Evolutionary conservation across 1,140 invertebrate genomes (phyloP), one percentile per base, ranked within the genome.

Genomic region (Drosophila nannoptera): DNA sequence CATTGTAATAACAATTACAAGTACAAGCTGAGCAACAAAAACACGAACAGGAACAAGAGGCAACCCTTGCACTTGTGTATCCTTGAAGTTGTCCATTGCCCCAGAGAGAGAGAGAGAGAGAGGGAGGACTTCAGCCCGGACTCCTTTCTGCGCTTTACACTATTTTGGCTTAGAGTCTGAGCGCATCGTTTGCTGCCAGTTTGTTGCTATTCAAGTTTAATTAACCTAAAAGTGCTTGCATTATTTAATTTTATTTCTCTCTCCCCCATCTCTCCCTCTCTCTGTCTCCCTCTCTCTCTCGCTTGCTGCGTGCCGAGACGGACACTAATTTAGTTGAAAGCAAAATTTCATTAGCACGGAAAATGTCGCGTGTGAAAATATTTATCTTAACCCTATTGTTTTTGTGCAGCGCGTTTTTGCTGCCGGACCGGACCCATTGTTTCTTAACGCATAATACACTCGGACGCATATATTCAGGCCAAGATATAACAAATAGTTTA

Each of bases 201-300:
- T 83, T 84, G 76, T 75, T 61, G 76, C 76, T 71, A 80, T 83
- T 83, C 80, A 83, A 76, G 80, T 84, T 83, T 83, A 83, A 83
- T 83, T 83, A 83, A 84, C 80, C 80, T 83, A 83, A 83, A 83
- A 83, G 80, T 83, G 80, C 80, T 80, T 83, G 80, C 80, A 83
- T 84, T 83, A 83, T 83, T 83, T 83, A 83, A 83, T 83, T 84
- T 83, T 83, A 77, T 84, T 83, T 83, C 7, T 3, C 6, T 43
- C 5, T 6, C 7, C 2, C 2, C 6, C 4, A 4, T 43, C n/a
- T 9, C 8, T 36, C 35, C 4, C 35, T 36, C 8, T 7, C 7
- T 3, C 6, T 43, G 5, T 6, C 7, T 5, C 6, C 2, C 9
- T 43, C n/a, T 9, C 8, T 36, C 35, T 36, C 35, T 36, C 8